Conservation (phyloP, 2,888 invertebrate genomes). For the Dione vanillae region DNA sequence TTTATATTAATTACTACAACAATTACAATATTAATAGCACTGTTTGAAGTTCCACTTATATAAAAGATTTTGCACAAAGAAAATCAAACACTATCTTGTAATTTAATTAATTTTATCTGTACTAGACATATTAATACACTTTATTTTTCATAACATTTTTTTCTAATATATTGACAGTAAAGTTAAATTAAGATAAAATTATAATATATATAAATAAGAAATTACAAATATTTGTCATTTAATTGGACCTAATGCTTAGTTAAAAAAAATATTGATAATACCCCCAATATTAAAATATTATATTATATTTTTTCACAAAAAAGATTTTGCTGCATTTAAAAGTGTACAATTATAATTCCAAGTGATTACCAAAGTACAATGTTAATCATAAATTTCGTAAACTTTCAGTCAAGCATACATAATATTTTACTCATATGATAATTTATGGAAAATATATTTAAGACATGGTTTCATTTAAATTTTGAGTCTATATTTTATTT, state of each 20-base stretch:
- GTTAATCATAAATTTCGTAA: constrained; percentile 25
- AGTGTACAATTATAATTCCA: constrained; percentile 29
- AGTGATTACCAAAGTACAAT: constrained; percentile 35
- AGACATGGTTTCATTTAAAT: no score
- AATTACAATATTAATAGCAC: constrained; percentile 33
- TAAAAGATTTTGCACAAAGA: constrained; percentile 38
- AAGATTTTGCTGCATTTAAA: constrained; percentile 22
- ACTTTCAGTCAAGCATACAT: not conserved
- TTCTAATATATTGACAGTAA: not conserved
- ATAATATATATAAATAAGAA: not conserved
- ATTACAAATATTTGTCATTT: constrained; percentile 16
- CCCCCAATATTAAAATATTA: constrained; percentile 12
- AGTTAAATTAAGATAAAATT: not conserved
- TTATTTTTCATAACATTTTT: not conserved
- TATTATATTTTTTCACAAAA: constrained; percentile 27
- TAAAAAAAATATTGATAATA: not conserved
- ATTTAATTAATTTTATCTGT: constrained; percentile 2
- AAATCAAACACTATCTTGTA: constrained; percentile 27
- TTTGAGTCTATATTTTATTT: no score
- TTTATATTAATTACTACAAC: not conserved
- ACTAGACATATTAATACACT: not conserved
- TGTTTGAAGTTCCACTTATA: constrained; percentile 24
- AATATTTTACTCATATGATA: not conserved
- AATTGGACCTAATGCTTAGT: constrained; percentile 5
- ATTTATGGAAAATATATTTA: not conserved